A percentile compares a stretch with the other conserved stretches of the same genome.
These are phyloP conservation scores for Psephotus haematonotus DNA, from an alignment of 2,113 vertebrate species.

Conservation along the genomic window DNA sequence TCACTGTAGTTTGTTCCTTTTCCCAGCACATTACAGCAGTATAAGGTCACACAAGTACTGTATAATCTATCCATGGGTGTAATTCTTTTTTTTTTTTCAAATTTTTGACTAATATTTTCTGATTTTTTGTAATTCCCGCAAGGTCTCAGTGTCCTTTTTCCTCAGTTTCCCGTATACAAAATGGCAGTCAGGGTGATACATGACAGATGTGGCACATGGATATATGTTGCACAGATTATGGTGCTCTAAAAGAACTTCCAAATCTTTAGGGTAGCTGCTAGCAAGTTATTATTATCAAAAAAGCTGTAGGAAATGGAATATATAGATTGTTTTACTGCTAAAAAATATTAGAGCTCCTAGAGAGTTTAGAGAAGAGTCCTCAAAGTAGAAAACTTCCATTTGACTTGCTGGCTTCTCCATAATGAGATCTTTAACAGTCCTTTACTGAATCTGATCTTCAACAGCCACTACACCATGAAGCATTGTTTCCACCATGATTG, in stretches of 20 bases:
- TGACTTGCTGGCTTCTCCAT: neutral
- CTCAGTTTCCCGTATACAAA: neutral
- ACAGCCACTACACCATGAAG: accelerated
- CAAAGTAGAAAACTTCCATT: neutral
- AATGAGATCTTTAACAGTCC: neutral
- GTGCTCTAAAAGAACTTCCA: neutral
- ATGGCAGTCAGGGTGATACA: neutral
- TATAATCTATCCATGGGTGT: neutral
- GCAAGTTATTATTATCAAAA: neutral
- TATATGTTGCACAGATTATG: neutral
- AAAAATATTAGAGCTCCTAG: neutral
- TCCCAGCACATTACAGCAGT: neutral
- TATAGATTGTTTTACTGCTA: neutral
- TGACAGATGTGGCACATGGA: neutral
- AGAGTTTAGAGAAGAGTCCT: neutral
- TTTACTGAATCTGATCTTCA: neutral
- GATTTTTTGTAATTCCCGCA: neutral
- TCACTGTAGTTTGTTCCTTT: neutral
- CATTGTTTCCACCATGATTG: neutral
- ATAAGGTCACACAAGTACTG: neutral
- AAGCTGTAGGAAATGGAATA: neutral
- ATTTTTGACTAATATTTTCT: neutral
- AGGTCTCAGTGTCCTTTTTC: neutral
- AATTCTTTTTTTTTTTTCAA: neutral
- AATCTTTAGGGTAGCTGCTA: neutral